Evolutionary conservation across 2,888 invertebrate genomes (phyloP).

Genomic region (Idaea aversata): DNA sequence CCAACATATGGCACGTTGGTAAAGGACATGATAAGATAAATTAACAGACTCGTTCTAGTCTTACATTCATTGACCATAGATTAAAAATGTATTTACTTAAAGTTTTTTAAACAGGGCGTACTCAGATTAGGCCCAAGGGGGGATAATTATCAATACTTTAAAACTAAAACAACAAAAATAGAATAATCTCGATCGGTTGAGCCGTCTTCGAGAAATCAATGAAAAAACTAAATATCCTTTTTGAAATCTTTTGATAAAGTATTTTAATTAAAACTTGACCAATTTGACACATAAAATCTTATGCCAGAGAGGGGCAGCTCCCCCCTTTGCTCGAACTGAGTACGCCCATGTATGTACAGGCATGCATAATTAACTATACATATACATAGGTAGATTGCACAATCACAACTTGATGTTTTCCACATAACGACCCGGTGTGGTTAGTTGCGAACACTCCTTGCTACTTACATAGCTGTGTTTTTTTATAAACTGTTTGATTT

Average conservation of each 20-base stretch:
- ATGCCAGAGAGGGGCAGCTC: not conserved
- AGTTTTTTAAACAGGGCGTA: not conserved
- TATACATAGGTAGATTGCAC: slow-evolving; percentile 57
- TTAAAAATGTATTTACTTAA: slow-evolving; percentile 11
- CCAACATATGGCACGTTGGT: not conserved
- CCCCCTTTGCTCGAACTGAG: not conserved
- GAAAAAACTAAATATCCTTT: too few species aligned
- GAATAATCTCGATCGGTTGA: too few species aligned
- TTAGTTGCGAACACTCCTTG: slow-evolving; percentile 2
- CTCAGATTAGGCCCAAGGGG: not conserved
- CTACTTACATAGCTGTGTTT: slow-evolving; percentile 8
- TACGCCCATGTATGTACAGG: slow-evolving; percentile 28
- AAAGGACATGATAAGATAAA: not conserved
- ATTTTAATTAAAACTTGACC: too few species aligned
- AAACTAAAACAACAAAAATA: too few species aligned
- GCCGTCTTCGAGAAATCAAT: too few species aligned
- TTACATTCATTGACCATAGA: slow-evolving; percentile 6
- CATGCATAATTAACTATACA: slow-evolving; percentile 52
- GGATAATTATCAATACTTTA: not conserved
- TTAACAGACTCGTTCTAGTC: not conserved
- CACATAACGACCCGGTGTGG: slow-evolving; percentile 23
- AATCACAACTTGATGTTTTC: slow-evolving; percentile 51
- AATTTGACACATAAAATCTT: too few species aligned
- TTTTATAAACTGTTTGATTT: not conserved
- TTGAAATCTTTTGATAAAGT: too few species aligned